Percentiles rank a stretch among this genome's conserved stretches.
phyloP scores from a whole-genome alignment of 1,140 invertebrate genomes.

The Cepaea nemoralis region DNA sequence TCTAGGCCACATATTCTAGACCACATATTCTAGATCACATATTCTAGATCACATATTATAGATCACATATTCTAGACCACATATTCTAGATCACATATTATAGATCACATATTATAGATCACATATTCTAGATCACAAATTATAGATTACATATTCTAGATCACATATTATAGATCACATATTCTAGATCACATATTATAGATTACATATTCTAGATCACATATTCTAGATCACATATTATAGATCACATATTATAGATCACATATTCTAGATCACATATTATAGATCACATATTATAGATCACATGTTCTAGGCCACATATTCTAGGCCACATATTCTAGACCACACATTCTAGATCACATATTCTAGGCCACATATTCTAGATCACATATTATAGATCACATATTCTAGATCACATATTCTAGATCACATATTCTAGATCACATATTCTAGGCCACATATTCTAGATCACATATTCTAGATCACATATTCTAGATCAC shows the following conservation, averaged over 20 bases:
- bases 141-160: neutral
- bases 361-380: too few relatives aligned
- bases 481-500: neutral
- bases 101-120: neutral
- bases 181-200: neutral
- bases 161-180: neutral
- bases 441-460: too few relatives aligned
- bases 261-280: neutral
- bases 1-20: too few relatives aligned
- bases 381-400: neutral
- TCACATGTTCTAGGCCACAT: too few relatives aligned
- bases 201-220: neutral
- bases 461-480: neutral
- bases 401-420: neutral
- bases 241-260: neutral
- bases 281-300: too few relatives aligned
- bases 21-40: neutral
- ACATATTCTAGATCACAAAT: neutral
- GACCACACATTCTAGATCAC: neutral
- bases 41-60: conserved; percentile 5
- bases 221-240: conserved; percentile 5
- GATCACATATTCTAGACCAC: neutral
- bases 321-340: too few relatives aligned
- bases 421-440: neutral
- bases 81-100: neutral